Conservation (phyloP, 2,797 vertebrate genomes). For the Micromesistius poutassou region DNA sequence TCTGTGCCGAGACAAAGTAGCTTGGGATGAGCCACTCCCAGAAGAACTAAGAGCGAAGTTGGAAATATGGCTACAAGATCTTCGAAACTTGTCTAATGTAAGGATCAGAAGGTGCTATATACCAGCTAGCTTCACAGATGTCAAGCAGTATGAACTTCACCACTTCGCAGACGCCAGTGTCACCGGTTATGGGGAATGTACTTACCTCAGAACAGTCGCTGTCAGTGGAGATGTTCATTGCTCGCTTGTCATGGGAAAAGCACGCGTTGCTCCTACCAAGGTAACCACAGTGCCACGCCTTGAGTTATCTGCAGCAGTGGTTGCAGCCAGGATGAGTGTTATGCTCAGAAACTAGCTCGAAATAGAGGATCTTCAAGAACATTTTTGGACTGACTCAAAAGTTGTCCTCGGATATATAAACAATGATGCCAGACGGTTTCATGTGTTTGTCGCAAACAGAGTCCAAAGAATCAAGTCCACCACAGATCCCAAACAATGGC, state of each 20-base stretch:
- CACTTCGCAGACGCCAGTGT: neutral
- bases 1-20: neutral
- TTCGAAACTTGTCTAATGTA: neutral
- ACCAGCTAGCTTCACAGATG: neutral
- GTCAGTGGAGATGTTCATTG: neutral
- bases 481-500: slow-evolving; percentile 21
- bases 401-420: neutral
- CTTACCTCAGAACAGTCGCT: neutral
- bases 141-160: neutral
- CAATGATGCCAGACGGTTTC: slow-evolving; percentile 8
- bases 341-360: neutral
- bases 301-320: slow-evolving; percentile 23
- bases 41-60: neutral
- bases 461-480: slow-evolving; percentile 24
- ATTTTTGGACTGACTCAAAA: slow-evolving; percentile 8
- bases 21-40: neutral
- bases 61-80: neutral
- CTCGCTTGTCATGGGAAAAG: neutral
- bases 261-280: neutral
- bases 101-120: neutral
- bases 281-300: slow-evolving; percentile 8
- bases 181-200: neutral
- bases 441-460: slow-evolving; percentile 33
- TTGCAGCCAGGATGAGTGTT: slow-evolving; percentile 10
- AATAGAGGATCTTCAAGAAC: neutral